Evolutionary conservation across 2,888 invertebrate species (phyloP), one percentile per base, ranked within the genome.

Genomic region (Andrena praecox): DNA sequence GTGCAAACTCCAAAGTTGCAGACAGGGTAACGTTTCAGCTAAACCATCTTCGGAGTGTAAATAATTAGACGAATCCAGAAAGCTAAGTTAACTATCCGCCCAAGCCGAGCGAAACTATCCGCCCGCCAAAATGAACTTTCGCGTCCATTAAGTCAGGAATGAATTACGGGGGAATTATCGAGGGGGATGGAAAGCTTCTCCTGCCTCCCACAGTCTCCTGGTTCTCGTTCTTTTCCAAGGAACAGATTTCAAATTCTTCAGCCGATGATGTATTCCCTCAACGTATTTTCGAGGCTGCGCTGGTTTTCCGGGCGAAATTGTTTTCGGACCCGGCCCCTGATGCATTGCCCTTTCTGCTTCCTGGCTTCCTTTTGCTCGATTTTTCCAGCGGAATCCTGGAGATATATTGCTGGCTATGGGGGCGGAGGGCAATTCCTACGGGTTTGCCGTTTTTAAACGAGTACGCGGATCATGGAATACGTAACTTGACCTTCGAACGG

Each of bases 311-410:
- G 73, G 60, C 66, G 66, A 73, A 82, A 80, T 81, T 81, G 77
- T 83, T 83, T 81, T 74, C 59, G 52, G 70, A 62, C 77, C 62
- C 56, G 56, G 48, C 70, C 59, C 8, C 73, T 83, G 77, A 83
- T 77, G 70, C 77, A 83, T 81, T 77, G 48, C 70, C 67, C 63
- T 67, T 83, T 74, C 80, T 67, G 4, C 48, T 52, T 35, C 42
- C 73, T 29, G 42, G 35, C 31, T 20, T 12, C 31, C 31, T 8
- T 67, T 63, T 48, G 4, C 77, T 52, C 56, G 31, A 48, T 74
- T 73, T 77, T 63, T 52, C 74, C 66, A 31, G 48, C 27, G 68
- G 70, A 71, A 77, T 81, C 59, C 73, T 20, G 35, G n/a, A 74
- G 77, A 83, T 74, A 52, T 64, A 81, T 59, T 63, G 81, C 77